Evolutionary conservation across 2,113 vertebrate species (phyloP), one percentile per base, ranked within the genome.

Genomic region (Xyrauchen texanus): DNA sequence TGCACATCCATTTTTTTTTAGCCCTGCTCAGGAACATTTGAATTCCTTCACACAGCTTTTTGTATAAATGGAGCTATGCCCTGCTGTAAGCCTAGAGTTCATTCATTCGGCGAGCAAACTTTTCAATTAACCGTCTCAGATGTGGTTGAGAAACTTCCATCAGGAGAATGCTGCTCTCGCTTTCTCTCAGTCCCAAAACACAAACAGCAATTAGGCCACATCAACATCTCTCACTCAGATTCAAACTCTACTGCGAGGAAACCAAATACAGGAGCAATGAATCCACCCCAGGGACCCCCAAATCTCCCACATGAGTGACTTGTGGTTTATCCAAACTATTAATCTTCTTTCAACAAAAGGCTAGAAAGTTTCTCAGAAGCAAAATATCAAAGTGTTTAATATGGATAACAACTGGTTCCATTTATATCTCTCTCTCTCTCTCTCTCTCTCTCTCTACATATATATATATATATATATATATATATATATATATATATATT

Each of bases 201-300:
- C 80, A 66, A 84, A 79, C 57, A 63, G 80, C 83, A 84, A 84
- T 84, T 84, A 84, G 67, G 80, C 83, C 74, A 81, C 81, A 77
- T 84, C 83, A 84, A 80, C 83, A 84, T 58, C 71, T 62, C 55
- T 34, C 21, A 11, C 46, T 62, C 69, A 60, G 51, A 84, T 61
- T 52, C 13, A 55, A 75, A 76, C 46, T 8, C 72, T 63, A 62
- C 74, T 15, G 62, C 4, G 62, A 76, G 16, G 62, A 76, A 62
- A 55, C 62, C 62, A 11, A 65, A 65, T 47, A 76, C 49, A 12
- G 60, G 21, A 64, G 74, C 12, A 34, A 49, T 11, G 62, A 9
- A 6, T 53, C 53, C 65, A 61, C 74, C 13, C 74, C 21, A 45
- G 74, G 65, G 74, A 76, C 34, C 62, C 72, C 15, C 6, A 65